Base-by-base conservation (phyloP, 2,888 invertebrate genomes). In the Callinectes sapidus region DNA sequence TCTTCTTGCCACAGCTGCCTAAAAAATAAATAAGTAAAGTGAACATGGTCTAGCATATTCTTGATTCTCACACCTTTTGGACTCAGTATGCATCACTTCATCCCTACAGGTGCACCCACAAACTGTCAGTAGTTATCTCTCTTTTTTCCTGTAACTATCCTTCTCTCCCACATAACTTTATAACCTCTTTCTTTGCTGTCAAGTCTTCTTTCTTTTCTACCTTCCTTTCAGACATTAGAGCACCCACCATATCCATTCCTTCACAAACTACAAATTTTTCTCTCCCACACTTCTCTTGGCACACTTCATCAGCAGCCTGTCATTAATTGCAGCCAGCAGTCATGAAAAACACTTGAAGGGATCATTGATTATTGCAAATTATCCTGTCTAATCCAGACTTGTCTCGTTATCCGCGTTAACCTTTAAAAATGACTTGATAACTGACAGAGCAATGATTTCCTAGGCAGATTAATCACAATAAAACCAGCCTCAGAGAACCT, bases 401-500 rank as follows among this genome's bases (percentile, higher is more conserved):
- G 61, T 61, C 61, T 61, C 61, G 0, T 61, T 61, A 61, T 18
- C 5, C 61, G 18, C 6, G 61, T 71, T 71, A 71, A 71, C 71
- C 10, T 10, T 28, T 71, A n/a, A 71, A 28, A 71, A 8, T 71
- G 71, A 71, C 71, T n/a, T 13, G n/a, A 71, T 71, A 28, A n/a
- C n/a, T 71, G 71, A 71, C 71, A 71, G 71, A 28, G n/a, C 71
- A n/a, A 71, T 28, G 28, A 71, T 71, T 71, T 71, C 28, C 71
- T 10, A 10, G 13, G 28, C 1, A 28, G n/a, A 71, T 71, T 71
- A 28, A 1, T 1, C n/a, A 10, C 71, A 2, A 2, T 10, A 13
- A 8, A 0, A 23, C n/a, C 71, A 6, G 71, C 71, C 71, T 71
- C 10, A 10, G 28, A 28, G 61, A 61, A 23, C 23, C 61, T 61